Conservation (phyloP, 2,888 invertebrate genomes). For the Kryphioiulus occultus region DNA sequence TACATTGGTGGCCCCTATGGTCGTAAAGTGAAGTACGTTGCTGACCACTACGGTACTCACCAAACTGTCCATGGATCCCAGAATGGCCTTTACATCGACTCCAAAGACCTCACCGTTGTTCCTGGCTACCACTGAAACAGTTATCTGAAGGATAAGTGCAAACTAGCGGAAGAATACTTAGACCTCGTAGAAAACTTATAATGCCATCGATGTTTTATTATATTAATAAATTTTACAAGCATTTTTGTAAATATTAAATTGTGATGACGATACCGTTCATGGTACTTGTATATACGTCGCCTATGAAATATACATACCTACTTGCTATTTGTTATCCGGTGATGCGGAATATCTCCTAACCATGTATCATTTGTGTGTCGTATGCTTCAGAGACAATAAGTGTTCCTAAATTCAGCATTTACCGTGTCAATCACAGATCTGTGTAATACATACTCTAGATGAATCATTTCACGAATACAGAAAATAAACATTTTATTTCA, state of each 20-base stretch:
- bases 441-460: not conserved
- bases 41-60: conserved; percentile 50
- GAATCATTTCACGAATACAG: not conserved
- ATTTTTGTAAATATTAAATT: conserved; percentile 32
- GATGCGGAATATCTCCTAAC: conserved; percentile 2
- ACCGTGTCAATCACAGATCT: not conserved
- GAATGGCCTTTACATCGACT: conserved; percentile 52
- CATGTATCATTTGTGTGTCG: not conserved
- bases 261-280: not conserved
- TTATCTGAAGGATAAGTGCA: not conserved
- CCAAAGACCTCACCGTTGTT: conserved; percentile 44
- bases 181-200: not conserved
- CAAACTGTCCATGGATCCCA: conserved; percentile 49
- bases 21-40: conserved; percentile 52
- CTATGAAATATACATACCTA: not conserved
- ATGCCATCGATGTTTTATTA: conserved; percentile 18
- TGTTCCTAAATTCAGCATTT: not conserved
- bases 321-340: not conserved
- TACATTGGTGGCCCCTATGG: conserved; percentile 47
- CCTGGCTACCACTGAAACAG: conserved; percentile 39
- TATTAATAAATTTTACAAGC: conserved; percentile 38
- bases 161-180: not conserved
- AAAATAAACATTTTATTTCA: conserved; percentile 1
- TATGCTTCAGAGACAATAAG: not conserved
- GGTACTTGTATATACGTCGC: not conserved